A percentile compares a stretch with the other conserved stretches of the same genome.
phyloP scores from a whole-genome alignment of 2,113 vertebrate genomes.

The Marmota flaviventris region DNA sequence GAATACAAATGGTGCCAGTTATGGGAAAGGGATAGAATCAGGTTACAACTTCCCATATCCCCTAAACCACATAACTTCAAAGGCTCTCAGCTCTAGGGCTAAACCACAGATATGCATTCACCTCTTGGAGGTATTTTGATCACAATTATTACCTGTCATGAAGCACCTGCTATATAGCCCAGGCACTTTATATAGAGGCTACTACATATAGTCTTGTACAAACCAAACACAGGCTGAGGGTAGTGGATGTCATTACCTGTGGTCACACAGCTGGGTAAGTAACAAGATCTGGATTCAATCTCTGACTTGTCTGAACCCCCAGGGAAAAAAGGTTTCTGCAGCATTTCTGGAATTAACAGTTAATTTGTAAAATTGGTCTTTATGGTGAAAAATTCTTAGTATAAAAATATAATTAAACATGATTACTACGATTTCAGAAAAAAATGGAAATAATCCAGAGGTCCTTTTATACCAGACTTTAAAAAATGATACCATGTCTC shows the following conservation, averaged over 20 bases:
- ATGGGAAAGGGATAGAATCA: not conserved
- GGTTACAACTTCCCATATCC: not conserved
- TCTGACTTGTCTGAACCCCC: not conserved
- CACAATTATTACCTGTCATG: not conserved
- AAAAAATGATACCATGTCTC: conserved; percentile 33
- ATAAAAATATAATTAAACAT: conserved; percentile 22
- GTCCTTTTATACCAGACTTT: conserved; percentile 9
- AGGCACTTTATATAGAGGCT: not conserved
- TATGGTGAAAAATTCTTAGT: conserved; percentile 24
- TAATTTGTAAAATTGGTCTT: conserved; percentile 14
- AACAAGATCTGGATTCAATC: not conserved
- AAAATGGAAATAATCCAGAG: not conserved
- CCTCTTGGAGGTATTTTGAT: not conserved
- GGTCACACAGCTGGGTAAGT: not conserved
- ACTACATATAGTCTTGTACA: too few species aligned
- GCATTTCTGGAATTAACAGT: not conserved
- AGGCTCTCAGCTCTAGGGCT: not conserved
- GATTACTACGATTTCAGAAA: conserved; percentile 24
- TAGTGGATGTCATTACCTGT: accelerated
- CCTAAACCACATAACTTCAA: not conserved
- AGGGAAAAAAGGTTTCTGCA: not conserved
- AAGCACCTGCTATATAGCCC: accelerated
- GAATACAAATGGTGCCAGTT: conserved; percentile 65
- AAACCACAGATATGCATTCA: not conserved
- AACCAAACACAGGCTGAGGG: not conserved